Evolutionary conservation across 2,113 vertebrate genomes (phyloP).

Genomic region (Menura novaehollandiae): DNA sequence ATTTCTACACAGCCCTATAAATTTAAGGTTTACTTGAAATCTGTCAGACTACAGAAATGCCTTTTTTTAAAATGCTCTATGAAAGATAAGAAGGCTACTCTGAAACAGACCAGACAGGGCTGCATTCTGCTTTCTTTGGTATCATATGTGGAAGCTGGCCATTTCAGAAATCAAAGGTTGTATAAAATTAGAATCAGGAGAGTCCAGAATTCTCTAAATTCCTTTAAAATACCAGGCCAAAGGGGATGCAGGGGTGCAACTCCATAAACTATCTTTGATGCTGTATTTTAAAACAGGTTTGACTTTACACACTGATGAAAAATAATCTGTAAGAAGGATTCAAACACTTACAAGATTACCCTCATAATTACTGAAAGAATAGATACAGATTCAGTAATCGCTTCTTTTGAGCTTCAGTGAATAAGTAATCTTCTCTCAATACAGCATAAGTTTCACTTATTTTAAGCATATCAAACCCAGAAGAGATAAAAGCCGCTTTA

Average conservation of each 20-base stretch:
- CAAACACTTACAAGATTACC: conserved; percentile 25
- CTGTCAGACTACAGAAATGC: neutral
- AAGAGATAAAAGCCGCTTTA: conserved; percentile 50
- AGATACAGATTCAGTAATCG: conserved; percentile 7
- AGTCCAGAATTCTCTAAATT: neutral
- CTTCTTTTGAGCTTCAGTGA: conserved; percentile 42
- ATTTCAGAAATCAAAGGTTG: neutral
- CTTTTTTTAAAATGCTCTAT: neutral
- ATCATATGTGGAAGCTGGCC: neutral
- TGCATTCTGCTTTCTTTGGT: neutral
- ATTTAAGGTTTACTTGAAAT: neutral
- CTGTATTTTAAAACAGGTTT: neutral
- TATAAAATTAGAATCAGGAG: neutral
- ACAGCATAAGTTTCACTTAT: conserved; percentile 55
- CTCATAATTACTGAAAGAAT: conserved; percentile 22
- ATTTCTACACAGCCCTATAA: neutral
- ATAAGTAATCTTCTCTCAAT: conserved; percentile 45
- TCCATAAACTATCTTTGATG: neutral
- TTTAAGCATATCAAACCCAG: conserved; percentile 56
- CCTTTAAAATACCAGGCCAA: neutral
- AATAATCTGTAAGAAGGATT: neutral
- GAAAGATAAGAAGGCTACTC: neutral
- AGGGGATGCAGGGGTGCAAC: neutral
- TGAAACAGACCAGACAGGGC: neutral
- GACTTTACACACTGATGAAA: neutral